Conservation (phyloP, 2,113 vertebrate species). For the Mormyrus iriodes region DNA sequence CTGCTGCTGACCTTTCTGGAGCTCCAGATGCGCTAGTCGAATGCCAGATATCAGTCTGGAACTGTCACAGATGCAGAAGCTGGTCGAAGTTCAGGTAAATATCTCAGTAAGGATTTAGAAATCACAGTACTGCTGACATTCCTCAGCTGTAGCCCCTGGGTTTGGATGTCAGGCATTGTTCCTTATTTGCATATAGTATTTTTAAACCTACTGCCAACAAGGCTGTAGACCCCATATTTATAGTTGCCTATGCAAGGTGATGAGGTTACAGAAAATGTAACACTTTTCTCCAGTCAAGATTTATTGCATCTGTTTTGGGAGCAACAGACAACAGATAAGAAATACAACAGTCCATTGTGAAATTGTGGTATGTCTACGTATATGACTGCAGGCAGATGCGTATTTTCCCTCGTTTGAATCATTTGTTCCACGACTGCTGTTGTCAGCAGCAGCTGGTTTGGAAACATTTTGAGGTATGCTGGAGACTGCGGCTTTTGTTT, state of each 20-base stretch:
- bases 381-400: neutral
- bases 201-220: neutral
- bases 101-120: neutral
- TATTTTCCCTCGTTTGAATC: conserved; percentile 27
- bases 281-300: neutral
- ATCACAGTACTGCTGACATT: neutral
- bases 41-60: neutral
- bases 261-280: neutral
- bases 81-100: neutral
- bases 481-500: conserved; percentile 66
- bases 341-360: neutral
- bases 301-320: neutral
- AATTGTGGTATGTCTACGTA: neutral
- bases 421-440: conserved; percentile 47
- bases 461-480: conserved; percentile 44
- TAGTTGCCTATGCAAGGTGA: neutral
- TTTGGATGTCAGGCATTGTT: neutral
- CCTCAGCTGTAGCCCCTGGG: neutral
- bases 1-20: neutral
- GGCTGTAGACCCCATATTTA: neutral
- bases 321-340: neutral
- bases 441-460: conserved; percentile 30
- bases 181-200: neutral
- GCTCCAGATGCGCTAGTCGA: neutral
- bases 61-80: neutral